These are phyloP conservation scores for Mesitornis unicolor DNA, from an alignment of 2,113 vertebrate genomes.

Conservation along the genomic window DNA sequence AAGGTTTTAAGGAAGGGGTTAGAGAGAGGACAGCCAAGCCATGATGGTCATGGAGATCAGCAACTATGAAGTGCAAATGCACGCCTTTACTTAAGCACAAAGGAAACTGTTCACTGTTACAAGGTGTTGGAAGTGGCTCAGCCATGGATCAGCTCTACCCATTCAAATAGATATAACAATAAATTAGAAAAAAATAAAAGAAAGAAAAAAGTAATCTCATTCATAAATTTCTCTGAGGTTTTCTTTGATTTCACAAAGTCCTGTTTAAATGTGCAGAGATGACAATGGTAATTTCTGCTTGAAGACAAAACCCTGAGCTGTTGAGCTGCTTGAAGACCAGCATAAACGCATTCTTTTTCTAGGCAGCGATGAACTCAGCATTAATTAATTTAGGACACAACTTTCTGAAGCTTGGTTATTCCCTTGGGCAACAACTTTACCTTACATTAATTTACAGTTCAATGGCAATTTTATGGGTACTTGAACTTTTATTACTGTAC, in stretches of 20 bases:
- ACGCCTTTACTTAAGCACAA: background rate
- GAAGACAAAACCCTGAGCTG: background rate
- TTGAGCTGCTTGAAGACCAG: background rate
- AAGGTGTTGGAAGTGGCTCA: background rate
- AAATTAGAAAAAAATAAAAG: background rate
- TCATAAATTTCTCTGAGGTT: background rate
- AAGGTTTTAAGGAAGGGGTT: background rate
- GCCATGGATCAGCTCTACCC: background rate
- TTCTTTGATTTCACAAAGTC: background rate
- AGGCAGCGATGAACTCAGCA: background rate
- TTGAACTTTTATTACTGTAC: slow-evolving; percentile 65
- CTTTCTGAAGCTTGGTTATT: slow-evolving; percentile 55
- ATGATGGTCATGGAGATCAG: background rate
- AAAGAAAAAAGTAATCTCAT: background rate
- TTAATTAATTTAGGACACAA: slow-evolving; percentile 62
- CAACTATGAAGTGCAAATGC: background rate
- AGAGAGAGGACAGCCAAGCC: background rate
- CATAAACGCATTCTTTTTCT: background rate
- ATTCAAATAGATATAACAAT: background rate
- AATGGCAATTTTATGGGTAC: slow-evolving; percentile 66
- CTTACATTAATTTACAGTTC: slow-evolving; percentile 64
- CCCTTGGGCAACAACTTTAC: slow-evolving; percentile 56
- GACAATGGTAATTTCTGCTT: background rate
- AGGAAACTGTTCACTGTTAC: background rate
- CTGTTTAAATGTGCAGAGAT: background rate